phyloP scores from a whole-genome alignment of 1,140 invertebrate species.

The Pseudomyrmex dendroicus region DNA sequence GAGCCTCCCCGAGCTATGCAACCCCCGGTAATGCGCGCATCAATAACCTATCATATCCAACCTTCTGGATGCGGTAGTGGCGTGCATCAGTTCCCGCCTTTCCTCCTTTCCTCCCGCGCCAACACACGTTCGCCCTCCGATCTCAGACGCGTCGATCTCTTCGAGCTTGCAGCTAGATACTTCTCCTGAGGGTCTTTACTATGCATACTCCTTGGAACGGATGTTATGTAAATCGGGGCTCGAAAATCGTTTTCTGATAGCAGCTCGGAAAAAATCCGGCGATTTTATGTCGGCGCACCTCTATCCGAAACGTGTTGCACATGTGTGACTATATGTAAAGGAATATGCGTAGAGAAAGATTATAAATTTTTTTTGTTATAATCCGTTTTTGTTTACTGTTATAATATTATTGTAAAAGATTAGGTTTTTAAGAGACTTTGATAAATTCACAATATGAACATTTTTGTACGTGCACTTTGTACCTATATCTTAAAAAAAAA shows the following conservation, averaged over 20 bases:
- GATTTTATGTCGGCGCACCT: slow-evolving; percentile 33
- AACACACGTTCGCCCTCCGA: slow-evolving; percentile 38
- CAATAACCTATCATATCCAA: slow-evolving; percentile 82
- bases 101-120: neutral
- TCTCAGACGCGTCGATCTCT: slow-evolving; percentile 58
- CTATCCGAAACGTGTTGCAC: slow-evolving; percentile 25
- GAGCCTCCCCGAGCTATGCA: slow-evolving; percentile 69
- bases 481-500: neutral
- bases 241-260: slow-evolving; percentile 61
- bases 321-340: neutral
- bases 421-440: slow-evolving; percentile 25
- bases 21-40: slow-evolving; percentile 79
- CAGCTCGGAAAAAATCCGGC: slow-evolving; percentile 43
- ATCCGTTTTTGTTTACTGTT: neutral
- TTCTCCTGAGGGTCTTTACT: slow-evolving; percentile 49
- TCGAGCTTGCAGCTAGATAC: slow-evolving; percentile 58
- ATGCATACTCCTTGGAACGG: slow-evolving; percentile 50
- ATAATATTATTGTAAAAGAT: slow-evolving; percentile 9
- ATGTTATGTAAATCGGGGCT: slow-evolving; percentile 50
- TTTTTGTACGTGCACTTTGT: neutral
- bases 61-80: slow-evolving; percentile 63
- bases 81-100: slow-evolving; percentile 36
- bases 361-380: slow-evolving; percentile 14
- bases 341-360: neutral
- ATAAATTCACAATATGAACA: neutral